Evolutionary conservation across 2,888 invertebrate genomes (phyloP).

Genomic region (Callimorpha dominula): DNA sequence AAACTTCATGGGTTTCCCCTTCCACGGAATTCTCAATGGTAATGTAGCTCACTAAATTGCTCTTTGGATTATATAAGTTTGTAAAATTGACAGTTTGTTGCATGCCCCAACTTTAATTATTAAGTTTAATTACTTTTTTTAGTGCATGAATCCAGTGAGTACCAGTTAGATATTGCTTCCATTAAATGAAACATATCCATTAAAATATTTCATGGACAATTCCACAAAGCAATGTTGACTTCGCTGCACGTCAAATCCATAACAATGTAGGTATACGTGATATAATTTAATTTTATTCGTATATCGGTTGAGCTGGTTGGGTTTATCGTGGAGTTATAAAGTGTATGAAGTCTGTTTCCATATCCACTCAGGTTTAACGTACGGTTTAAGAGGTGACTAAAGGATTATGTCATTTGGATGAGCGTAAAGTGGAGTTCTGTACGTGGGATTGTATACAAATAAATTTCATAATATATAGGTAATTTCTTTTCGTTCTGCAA

Average conservation of each 20-base stretch:
- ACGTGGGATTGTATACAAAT: no score
- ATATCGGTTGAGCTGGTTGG: slow-evolving; percentile 22
- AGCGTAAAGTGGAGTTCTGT: not conserved
- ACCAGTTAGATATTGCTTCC: slow-evolving; percentile 4
- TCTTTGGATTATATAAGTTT: not conserved
- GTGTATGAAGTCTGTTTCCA: slow-evolving; percentile 18
- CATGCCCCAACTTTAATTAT: not conserved
- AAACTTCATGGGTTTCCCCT: no score
- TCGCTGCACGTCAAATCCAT: slow-evolving; percentile 27
- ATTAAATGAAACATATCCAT: slow-evolving; percentile 14
- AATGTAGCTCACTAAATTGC: not conserved
- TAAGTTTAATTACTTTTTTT: slow-evolving; percentile 15
- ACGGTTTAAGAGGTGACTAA: slow-evolving; percentile 18
- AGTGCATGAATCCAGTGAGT: slow-evolving; percentile 23
- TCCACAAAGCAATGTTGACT: slow-evolving; percentile 19
- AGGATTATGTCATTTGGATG: slow-evolving; percentile 22
- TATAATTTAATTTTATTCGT: slow-evolving; percentile 30
- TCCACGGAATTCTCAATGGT: no score
- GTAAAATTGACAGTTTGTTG: not conserved
- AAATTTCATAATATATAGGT: no score
- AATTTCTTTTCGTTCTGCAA: not conserved
- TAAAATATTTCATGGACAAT: slow-evolving; percentile 15
- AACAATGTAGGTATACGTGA: slow-evolving; percentile 28
- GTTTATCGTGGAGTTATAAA: slow-evolving; percentile 22
- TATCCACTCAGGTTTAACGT: slow-evolving; percentile 9